These are phyloP conservation scores for Botia kubotai DNA, from an alignment of 2,797 vertebrate species.

Conservation along the genomic window DNA sequence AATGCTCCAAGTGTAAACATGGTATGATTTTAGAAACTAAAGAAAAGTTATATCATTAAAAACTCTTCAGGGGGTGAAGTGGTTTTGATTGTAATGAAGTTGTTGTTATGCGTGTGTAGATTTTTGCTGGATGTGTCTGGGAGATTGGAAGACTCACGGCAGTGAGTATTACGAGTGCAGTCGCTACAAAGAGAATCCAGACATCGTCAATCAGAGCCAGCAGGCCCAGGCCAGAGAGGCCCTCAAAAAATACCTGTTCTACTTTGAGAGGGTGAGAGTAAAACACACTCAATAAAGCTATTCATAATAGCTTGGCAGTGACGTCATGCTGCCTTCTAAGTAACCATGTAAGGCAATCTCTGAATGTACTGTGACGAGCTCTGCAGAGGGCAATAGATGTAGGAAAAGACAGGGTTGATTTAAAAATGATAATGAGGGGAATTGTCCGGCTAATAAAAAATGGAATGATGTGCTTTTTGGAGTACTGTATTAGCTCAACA, in stretches of 20 bases:
- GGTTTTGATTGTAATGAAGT: neutral
- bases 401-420: too few relatives aligned
- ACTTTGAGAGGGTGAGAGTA: constrained; percentile 96
- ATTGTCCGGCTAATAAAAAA: too few relatives aligned
- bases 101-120: constrained; percentile 74
- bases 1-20: constrained; percentile 99
- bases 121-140: constrained; percentile 99
- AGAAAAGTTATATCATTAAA: neutral
- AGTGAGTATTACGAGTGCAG: constrained; percentile 99
- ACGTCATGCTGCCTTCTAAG: neutral
- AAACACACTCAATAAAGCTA: neutral
- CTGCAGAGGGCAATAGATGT: too few relatives aligned
- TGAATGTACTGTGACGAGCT: too few relatives aligned
- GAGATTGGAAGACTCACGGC: constrained; percentile 99
- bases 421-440: too few relatives aligned
- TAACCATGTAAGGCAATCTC: too few relatives aligned
- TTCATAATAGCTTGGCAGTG: neutral
- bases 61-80: neutral
- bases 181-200: constrained; percentile 99
- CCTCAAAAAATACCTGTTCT: constrained; percentile 99
- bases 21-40: constrained; percentile 77
- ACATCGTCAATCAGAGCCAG: constrained; percentile 99
- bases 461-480: too few relatives aligned
- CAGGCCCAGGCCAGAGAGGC: constrained; percentile 98
- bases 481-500: too few relatives aligned